Evolutionary conservation across 2,888 invertebrate genomes (phyloP).

Genomic region (Onchidella celtica): DNA sequence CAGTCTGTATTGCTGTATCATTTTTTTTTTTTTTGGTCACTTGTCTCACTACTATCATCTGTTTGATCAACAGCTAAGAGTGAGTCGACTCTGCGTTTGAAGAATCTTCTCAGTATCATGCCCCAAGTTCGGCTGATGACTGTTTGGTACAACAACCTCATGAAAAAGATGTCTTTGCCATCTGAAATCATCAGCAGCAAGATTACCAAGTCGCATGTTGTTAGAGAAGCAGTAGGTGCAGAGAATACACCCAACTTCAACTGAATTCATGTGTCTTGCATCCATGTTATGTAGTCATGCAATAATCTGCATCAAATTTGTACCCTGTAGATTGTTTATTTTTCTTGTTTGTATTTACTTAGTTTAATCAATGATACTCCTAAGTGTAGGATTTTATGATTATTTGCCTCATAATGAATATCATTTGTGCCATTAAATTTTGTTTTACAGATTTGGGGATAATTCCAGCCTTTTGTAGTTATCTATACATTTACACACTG

Average conservation of each 20-base stretch:
- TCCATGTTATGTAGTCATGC: too few relatives aligned
- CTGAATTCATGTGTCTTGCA: too few relatives aligned
- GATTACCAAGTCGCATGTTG: neutral
- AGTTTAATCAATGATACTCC: too few relatives aligned
- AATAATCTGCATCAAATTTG: too few relatives aligned
- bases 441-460: too few relatives aligned
- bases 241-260: constrained; percentile 31
- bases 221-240: constrained; percentile 7
- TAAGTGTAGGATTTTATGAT: too few relatives aligned
- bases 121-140: constrained; percentile 52
- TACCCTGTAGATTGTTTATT: too few relatives aligned
- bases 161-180: constrained; percentile 54
- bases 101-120: constrained; percentile 46
- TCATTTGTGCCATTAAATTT: too few relatives aligned
- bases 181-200: constrained; percentile 42
- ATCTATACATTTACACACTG: too few relatives aligned
- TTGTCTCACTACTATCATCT: neutral
- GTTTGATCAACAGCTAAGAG: constrained; percentile 35
- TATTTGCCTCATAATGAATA: too few relatives aligned
- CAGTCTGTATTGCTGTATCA: too few relatives aligned
- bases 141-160: constrained; percentile 50
- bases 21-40: neutral
- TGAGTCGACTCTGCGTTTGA: constrained; percentile 31
- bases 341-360: neutral
- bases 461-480: too few relatives aligned